phyloP scores from a whole-genome alignment of 2,888 invertebrate species.

The Argyresthia albistria region DNA sequence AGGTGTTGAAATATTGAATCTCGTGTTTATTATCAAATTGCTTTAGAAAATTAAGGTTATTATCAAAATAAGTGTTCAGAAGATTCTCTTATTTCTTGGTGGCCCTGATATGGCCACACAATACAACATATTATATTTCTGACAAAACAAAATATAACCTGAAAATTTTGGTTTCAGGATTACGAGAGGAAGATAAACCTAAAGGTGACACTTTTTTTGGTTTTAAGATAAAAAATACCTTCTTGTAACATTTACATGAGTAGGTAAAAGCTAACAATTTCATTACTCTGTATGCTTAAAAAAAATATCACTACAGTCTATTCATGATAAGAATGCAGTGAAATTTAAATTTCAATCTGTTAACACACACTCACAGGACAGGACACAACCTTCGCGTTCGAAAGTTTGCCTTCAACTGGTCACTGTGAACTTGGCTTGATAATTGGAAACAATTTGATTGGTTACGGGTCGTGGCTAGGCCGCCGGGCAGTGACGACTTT shows the following conservation, averaged over 20 bases:
- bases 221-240: not conserved
- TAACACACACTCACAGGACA: too few species aligned
- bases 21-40: not conserved
- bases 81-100: not conserved
- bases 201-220: not conserved
- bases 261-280: not conserved
- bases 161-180: not conserved
- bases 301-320: too few species aligned
- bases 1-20: not conserved
- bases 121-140: not conserved
- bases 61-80: not conserved
- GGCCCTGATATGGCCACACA: not conserved
- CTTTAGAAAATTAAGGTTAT: not conserved
- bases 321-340: too few species aligned
- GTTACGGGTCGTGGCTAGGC: too few species aligned
- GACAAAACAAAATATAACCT: not conserved
- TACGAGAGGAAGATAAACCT: not conserved
- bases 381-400: too few species aligned
- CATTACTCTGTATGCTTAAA: too few species aligned
- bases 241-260: not conserved
- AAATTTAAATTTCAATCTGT: too few species aligned
- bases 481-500: too few species aligned
- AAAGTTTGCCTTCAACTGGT: too few species aligned
- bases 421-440: too few species aligned
- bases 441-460: too few species aligned